Conservation (phyloP, 2,797 vertebrate genomes). For the Meriones psammophilus region DNA sequence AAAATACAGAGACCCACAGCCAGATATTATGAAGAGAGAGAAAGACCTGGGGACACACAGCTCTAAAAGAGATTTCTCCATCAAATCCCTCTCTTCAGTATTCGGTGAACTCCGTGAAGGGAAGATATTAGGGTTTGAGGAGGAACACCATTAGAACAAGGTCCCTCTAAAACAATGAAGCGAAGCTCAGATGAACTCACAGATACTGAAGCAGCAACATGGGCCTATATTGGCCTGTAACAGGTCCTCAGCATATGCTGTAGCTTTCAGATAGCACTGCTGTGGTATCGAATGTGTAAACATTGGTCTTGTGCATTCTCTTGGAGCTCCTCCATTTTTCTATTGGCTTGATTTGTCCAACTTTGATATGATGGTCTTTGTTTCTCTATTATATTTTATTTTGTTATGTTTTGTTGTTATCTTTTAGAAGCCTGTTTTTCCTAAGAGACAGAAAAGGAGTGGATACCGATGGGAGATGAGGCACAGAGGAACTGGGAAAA, state of each 20-base stretch:
- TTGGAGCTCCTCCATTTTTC: neutral
- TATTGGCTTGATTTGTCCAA: neutral
- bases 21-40: neutral
- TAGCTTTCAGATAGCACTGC: neutral
- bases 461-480: too few relatives aligned
- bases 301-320: neutral
- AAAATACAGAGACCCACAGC: neutral
- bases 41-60: neutral
- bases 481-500: too few relatives aligned
- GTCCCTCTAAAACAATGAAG: neutral
- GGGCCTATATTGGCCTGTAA: too few relatives aligned
- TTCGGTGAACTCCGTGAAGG: neutral
- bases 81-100: neutral
- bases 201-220: neutral
- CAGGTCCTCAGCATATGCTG: too few relatives aligned
- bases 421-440: neutral
- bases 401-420: neutral
- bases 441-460: neutral
- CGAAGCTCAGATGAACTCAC: neutral
- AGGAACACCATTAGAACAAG: neutral
- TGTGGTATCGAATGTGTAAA: neutral
- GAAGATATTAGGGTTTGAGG: too few relatives aligned
- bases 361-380: neutral
- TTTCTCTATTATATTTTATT: neutral
- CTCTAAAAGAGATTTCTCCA: neutral